Percentiles rank a stretch among this genome's conserved stretches.
Conservation (phyloP, 2,113 vertebrate genomes). For the Nibea albiflora region DNA sequence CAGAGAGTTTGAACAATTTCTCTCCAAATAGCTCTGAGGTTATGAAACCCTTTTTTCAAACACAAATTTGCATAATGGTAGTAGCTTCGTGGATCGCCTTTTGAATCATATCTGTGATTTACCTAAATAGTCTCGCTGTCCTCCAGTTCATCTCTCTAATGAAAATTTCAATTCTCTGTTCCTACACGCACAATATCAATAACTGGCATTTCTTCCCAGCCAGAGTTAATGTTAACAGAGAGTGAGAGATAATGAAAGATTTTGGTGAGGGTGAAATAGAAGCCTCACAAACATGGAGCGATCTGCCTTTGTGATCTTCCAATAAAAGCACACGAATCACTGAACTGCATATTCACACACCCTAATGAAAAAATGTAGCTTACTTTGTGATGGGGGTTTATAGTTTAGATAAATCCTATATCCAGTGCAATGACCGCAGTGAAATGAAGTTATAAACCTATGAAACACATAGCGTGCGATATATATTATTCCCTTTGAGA, state of each 20-base stretch:
- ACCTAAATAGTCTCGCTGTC: slow-evolving; percentile 78
- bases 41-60: slow-evolving; percentile 82
- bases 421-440: slow-evolving; percentile 2
- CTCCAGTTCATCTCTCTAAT: slow-evolving; percentile 77
- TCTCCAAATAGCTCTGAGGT: slow-evolving; percentile 79
- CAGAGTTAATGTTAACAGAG: slow-evolving; percentile 35
- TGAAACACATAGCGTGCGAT: background rate
- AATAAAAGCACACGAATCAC: slow-evolving; percentile 26
- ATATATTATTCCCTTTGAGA: background rate
- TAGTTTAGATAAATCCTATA: slow-evolving; percentile 17
- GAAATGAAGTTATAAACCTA: background rate
- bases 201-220: slow-evolving; percentile 49
- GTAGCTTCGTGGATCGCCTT: slow-evolving; percentile 71
- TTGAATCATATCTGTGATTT: slow-evolving; percentile 83
- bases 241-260: slow-evolving; percentile 44
- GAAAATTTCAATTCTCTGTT: slow-evolving; percentile 74
- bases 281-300: slow-evolving; percentile 46
- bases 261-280: slow-evolving; percentile 47
- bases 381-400: background rate
- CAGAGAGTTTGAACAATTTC: slow-evolving; percentile 80
- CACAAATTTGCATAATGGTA: slow-evolving; percentile 80
- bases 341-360: background rate
- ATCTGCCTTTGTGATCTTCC: slow-evolving; percentile 13
- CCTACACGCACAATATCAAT: slow-evolving; percentile 73
- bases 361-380: background rate